Evolutionary conservation across 2,888 invertebrate genomes (phyloP), one percentile per base, ranked within the genome.

Genomic region (Dione juno): DNA sequence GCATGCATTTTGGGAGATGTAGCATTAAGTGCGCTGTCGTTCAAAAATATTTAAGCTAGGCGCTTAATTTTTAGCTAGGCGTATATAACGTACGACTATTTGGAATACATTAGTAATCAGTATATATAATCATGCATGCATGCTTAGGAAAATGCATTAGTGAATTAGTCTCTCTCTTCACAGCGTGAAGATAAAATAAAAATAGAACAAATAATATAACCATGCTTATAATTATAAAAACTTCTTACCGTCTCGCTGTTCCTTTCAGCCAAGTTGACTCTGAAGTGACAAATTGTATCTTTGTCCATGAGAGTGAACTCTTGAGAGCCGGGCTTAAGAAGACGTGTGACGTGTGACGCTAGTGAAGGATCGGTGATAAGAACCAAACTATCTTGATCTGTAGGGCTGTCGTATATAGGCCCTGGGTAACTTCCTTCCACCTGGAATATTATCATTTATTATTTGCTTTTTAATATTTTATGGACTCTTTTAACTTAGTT

Each of bases 331-430:
- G 82, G 75, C 7, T 78, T 82, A 48, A 93, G 74, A 2, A 81
- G 76, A 13, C 84, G 85, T 71, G 85, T 89, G 45, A 81, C 70
- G 73, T 89, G 88, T 0, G 87, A 82, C 0, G 84, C 79, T 3
- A 93, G 76, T 0, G 89, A 88, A 0, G 88, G 84, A 75, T 94
- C 94, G 0, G 79, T 81, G 74, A 88, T 88, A 16, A 94, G 79
- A 0, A 64, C 74, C 6, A 94, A 84, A 43, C 77, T 76, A 73
- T 94, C 94, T 75, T 84, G 83, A 43, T 81, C 81, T 0, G 81
- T 75, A 0, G 92, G 88, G 7, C 85, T 76, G 72, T 93, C 90
- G 74, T 86, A 86, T 37, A 90, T 88, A 0, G 89, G 90, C 0
- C 92, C 92, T 7, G 87, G 86, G 63, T 81, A 84, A 0, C 77